phyloP scores from a whole-genome alignment of 2,113 vertebrate genomes.

The Plectropomus leopardus region DNA sequence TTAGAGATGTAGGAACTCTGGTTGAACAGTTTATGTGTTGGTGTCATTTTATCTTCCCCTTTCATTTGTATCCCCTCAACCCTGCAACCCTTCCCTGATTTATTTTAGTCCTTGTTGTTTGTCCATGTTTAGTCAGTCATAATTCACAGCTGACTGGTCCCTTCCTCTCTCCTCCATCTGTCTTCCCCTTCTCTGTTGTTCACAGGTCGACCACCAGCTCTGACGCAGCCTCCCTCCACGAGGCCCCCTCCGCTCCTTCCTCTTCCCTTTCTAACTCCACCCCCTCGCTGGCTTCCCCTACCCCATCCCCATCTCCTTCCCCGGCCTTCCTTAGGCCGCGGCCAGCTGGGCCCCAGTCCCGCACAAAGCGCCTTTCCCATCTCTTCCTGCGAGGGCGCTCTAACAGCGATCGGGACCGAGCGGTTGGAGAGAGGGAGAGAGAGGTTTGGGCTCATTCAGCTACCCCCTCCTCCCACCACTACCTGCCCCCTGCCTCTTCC shows the following conservation, averaged over 20 bases:
- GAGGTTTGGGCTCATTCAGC: constrained; percentile 89
- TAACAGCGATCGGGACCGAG: constrained; percentile 85
- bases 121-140: constrained; percentile 67
- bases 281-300: constrained; percentile 82
- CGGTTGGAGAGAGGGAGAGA: constrained; percentile 83
- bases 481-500: constrained; percentile 83
- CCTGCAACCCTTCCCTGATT: constrained; percentile 53
- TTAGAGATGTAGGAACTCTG: too few relatives aligned
- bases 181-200: constrained; percentile 60
- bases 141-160: constrained; percentile 76
- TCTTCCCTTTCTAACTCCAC: constrained; percentile 84
- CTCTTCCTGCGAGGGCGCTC: constrained; percentile 89
- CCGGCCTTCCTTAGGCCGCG: constrained; percentile 86
- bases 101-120: constrained; percentile 74
- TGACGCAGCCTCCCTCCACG: constrained; percentile 84
- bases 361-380: constrained; percentile 92
- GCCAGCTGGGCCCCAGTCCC: constrained; percentile 82
- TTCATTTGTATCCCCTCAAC: constrained; percentile 45
- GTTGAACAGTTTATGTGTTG: constrained; percentile 29
- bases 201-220: constrained; percentile 86
- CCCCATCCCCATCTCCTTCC: constrained; percentile 80
- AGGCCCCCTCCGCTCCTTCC: constrained; percentile 81
- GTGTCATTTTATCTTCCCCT: constrained; percentile 65
- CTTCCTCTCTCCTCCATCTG: constrained; percentile 73
- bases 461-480: constrained; percentile 85